Evolutionary conservation across 2,113 vertebrate genomes (phyloP), one percentile per base, ranked within the genome.

Genomic region (Poeciliopsis prolifica): DNA sequence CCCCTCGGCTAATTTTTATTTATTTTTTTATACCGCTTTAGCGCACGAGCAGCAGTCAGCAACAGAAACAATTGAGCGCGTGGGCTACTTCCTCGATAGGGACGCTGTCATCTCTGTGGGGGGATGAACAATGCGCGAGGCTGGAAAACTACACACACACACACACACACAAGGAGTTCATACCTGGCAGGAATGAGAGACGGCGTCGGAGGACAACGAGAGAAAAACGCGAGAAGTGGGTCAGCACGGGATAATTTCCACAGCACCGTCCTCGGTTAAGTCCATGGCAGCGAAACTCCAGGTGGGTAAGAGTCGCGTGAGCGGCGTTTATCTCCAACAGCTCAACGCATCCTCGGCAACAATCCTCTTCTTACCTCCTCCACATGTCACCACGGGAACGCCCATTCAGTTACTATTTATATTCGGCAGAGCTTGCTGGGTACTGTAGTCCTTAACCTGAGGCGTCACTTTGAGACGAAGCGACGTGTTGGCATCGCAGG

Each of bases 281-380:
- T 93, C 94, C 95, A 95, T 95, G 88, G 77, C 82, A 74, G 63
- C 66, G 82, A 88, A 88, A 83, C 62, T 91, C 92, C 91, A 88
- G 89, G 90, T 91, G 15, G 26, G 51, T n/a, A 73, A 78, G 75
- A 82, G 85, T 65, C 84, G 85, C 71, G 19, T 78, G 83, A 87
- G 87, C 90, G 44, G 88, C 72, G 91, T 89, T 91, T 91, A 84
- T 92, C 85, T 90, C 87, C 87, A 84, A 88, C 91, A 91, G 91
- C 82, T 90, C 82, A 86, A 83, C 75, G 91, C 65, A 83, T 87
- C 87, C 84, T 87, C 87, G 66, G 80, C 74, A 71, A 86, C 88
- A 89, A 92, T 91, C 91, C 89, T 77, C 88, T 85, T 88, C 82
- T 92, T 83, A 88, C 92, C 91, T 91, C 93, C 92, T 95, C 92